phyloP scores from a whole-genome alignment of 2,888 invertebrate genomes.

The Scotopteryx bipunctaria region DNA sequence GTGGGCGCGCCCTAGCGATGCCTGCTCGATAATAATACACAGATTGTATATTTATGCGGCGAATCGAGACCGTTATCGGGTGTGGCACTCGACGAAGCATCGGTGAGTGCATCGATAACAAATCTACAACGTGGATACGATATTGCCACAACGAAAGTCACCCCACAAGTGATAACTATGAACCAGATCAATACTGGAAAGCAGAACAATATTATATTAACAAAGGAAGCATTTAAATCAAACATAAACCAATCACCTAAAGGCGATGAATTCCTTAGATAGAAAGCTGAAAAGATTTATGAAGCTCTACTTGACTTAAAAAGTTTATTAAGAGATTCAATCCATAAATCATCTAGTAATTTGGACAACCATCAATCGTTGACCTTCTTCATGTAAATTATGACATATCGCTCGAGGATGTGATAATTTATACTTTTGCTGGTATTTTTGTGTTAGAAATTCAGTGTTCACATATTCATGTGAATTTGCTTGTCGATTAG shows the following conservation, averaged over 20 bases:
- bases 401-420: constrained; percentile 31
- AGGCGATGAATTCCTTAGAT: constrained; percentile 37
- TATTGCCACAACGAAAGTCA: constrained; percentile 3
- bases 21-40: constrained; percentile 60
- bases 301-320: constrained; percentile 40
- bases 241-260: constrained; percentile 4
- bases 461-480: constrained; percentile 7
- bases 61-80: constrained; percentile 65
- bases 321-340: constrained; percentile 53
- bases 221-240: constrained; percentile 18
- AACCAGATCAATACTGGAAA: constrained; percentile 13
- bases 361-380: constrained; percentile 46
- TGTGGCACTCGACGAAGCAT: constrained; percentile 55
- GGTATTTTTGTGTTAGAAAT: constrained; percentile 24
- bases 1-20: constrained; percentile 55
- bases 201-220: constrained; percentile 7
- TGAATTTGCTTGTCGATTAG: constrained; percentile 14
- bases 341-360: constrained; percentile 56
- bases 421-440: constrained; percentile 43
- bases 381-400: constrained; percentile 39
- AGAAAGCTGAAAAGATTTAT: constrained; percentile 51
- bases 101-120: constrained; percentile 61
- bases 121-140: constrained; percentile 41
- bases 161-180: constrained; percentile 2
- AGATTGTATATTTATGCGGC: constrained; percentile 61